phyloP scores from a whole-genome alignment of 2,113 vertebrate genomes.

The Lepisosteus osseus region DNA sequence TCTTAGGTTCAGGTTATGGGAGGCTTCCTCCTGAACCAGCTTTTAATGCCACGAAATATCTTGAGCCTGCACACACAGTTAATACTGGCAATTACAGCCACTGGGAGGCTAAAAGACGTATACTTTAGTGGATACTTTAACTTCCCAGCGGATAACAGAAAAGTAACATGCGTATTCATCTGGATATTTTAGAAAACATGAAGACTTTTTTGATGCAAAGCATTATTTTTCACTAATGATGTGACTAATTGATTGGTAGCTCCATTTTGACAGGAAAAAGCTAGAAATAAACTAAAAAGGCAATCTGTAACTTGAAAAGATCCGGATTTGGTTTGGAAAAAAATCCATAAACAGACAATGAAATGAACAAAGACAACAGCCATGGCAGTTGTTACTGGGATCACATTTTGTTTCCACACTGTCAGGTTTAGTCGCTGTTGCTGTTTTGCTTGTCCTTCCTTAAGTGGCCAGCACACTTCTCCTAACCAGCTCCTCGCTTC shows the following conservation, averaged over 20 bases:
- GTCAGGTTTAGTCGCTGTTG: slow-evolving; percentile 20
- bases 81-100: slow-evolving; percentile 46
- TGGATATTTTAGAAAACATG: slow-evolving; percentile 35
- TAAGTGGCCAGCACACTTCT: slow-evolving; percentile 91
- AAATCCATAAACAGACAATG: slow-evolving; percentile 21
- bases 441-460: slow-evolving; percentile 50
- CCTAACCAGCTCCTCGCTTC: slow-evolving; percentile 84
- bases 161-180: slow-evolving; percentile 22
- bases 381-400: slow-evolving; percentile 68
- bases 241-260: slow-evolving; percentile 44
- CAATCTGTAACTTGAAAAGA: not conserved
- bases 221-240: slow-evolving; percentile 11
- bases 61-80: slow-evolving; percentile 49
- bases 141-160: slow-evolving; percentile 11
- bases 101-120: slow-evolving; percentile 21
- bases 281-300: too few relatives aligned
- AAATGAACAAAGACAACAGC: slow-evolving; percentile 38
- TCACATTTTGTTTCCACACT: slow-evolving; percentile 25
- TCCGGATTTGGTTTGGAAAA: slow-evolving; percentile 49
- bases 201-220: slow-evolving; percentile 9
- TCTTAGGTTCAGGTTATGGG: slow-evolving; percentile 30
- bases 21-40: slow-evolving; percentile 58
- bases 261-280: slow-evolving; percentile 23
- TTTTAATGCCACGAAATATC: slow-evolving; percentile 82
- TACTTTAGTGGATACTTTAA: slow-evolving; percentile 27